phyloP scores from a whole-genome alignment of 2,113 vertebrate species.

The Microcebus jonahi region DNA sequence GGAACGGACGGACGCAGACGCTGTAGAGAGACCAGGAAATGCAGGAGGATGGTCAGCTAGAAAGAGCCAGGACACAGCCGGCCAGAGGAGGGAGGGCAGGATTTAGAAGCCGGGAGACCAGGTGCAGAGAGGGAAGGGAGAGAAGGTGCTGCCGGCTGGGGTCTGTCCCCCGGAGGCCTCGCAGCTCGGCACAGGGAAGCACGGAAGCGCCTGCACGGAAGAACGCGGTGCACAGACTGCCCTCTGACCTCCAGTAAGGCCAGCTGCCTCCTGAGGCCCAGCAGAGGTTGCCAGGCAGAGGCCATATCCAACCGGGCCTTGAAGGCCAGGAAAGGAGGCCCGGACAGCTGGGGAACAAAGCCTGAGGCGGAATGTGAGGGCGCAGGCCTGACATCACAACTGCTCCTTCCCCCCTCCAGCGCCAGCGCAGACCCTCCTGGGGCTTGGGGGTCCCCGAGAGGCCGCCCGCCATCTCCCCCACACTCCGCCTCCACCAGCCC shows the following conservation, averaged over 20 bases:
- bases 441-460: not conserved
- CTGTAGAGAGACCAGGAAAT: not conserved
- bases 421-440: not conserved
- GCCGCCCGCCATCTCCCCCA: not conserved
- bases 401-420: not conserved
- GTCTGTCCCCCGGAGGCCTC: not conserved
- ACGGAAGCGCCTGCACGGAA: rapidly evolving
- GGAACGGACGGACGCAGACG: not conserved
- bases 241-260: not conserved
- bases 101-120: rapidly evolving
- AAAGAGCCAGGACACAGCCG: not conserved
- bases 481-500: not conserved
- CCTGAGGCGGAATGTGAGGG: not conserved
- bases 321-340: too few relatives aligned
- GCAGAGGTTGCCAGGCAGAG: rapidly evolving
- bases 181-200: not conserved
- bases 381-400: not conserved
- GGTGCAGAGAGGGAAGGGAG: not conserved
- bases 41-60: not conserved
- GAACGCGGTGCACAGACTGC: not conserved
- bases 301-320: not conserved
- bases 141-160: too few relatives aligned
- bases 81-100: not conserved
- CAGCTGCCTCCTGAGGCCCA: not conserved
- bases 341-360: not conserved